phyloP scores from a whole-genome alignment of 2,888 invertebrate species.

The Ceramica pisi region DNA sequence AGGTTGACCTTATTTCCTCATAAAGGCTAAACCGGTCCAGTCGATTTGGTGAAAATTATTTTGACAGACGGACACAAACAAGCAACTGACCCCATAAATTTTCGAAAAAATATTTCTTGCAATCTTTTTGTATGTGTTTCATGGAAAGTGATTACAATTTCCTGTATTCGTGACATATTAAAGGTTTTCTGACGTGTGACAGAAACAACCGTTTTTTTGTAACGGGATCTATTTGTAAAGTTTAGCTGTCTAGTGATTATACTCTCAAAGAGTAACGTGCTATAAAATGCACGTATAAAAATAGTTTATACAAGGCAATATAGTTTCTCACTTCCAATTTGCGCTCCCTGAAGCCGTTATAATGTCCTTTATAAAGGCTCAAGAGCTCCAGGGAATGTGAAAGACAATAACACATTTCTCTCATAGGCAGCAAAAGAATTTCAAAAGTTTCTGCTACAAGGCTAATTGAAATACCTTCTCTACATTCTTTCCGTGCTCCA shows the following conservation, averaged over 20 bases:
- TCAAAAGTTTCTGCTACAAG: neutral
- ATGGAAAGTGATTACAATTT: too few species aligned
- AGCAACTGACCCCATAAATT: too few species aligned
- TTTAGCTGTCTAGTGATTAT: neutral
- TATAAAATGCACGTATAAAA: neutral
- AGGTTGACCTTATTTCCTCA: neutral
- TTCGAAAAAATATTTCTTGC: too few species aligned
- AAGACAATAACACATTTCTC: slow-evolving; percentile 28
- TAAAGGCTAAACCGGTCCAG: too few species aligned
- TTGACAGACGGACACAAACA: too few species aligned
- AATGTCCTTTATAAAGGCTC: neutral
- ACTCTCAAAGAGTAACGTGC: neutral
- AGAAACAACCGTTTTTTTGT: too few species aligned
- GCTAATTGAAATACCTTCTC: slow-evolving; percentile 58
- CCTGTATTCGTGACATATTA: too few species aligned
- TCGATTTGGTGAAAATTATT: too few species aligned
- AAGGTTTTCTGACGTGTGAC: too few species aligned
- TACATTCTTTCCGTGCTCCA: slow-evolving; percentile 42
- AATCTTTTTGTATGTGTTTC: too few species aligned
- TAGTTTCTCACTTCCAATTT: neutral
- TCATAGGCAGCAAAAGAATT: slow-evolving; percentile 9
- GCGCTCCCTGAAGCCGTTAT: too few species aligned
- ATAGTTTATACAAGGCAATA: neutral
- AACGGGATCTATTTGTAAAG: neutral
- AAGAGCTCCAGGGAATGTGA: neutral